Evolutionary conservation across 2,113 vertebrate species (phyloP).

Genomic region (Channa maculata): DNA sequence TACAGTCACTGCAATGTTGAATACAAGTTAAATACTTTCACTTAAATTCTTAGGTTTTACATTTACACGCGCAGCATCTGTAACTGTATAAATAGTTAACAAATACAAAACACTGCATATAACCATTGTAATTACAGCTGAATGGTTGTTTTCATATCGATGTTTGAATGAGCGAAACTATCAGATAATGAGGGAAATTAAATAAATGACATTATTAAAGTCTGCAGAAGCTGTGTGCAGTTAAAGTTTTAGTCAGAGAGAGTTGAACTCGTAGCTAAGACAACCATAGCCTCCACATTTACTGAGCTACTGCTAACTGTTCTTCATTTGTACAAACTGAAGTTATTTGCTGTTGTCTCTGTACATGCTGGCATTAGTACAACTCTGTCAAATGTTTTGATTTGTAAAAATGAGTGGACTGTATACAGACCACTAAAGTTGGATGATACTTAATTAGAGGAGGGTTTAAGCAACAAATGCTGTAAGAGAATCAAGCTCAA

Average conservation of each 20-base stretch:
- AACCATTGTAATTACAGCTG: neutral
- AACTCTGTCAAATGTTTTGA: too few relatives aligned
- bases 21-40: too few relatives aligned
- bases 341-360: neutral
- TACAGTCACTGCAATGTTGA: too few relatives aligned
- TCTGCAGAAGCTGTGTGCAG: neutral
- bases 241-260: neutral
- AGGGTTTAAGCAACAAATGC: too few relatives aligned
- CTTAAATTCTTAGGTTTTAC: neutral
- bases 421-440: too few relatives aligned
- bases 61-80: neutral
- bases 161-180: neutral
- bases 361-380: too few relatives aligned
- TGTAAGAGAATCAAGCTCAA: too few relatives aligned
- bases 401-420: too few relatives aligned
- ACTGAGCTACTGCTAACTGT: neutral
- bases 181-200: neutral
- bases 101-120: too few relatives aligned
- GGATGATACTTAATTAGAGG: too few relatives aligned
- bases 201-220: constrained; percentile 11
- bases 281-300: neutral
- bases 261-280: neutral
- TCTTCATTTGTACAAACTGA: too few relatives aligned
- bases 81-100: neutral
- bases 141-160: constrained; percentile 7